These are phyloP conservation scores for Tetropium fuscum DNA, from an alignment of 2,888 invertebrate species.

Conservation along the genomic window DNA sequence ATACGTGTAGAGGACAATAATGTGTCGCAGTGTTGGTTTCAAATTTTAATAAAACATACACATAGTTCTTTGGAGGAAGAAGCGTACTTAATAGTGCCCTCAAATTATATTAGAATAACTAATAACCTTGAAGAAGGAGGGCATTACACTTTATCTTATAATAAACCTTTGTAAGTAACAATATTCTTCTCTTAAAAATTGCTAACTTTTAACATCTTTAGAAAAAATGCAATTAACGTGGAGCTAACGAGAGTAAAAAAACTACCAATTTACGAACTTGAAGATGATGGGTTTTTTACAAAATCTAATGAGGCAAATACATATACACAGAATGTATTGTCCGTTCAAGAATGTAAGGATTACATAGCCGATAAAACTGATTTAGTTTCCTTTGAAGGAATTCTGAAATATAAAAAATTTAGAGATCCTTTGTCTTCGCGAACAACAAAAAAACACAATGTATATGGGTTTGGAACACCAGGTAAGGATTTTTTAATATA, in stretches of 20 bases:
- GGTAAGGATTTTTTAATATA: no score
- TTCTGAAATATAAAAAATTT: slow-evolving; percentile 36
- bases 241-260: slow-evolving; percentile 18
- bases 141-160: slow-evolving; percentile 18
- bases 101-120: slow-evolving; percentile 7
- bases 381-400: slow-evolving; percentile 38
- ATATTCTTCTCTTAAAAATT: background rate
- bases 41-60: slow-evolving; percentile 9
- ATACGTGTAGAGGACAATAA: slow-evolving; percentile 16
- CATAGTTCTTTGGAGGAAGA: background rate
- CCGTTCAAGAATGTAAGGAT: slow-evolving; percentile 29
- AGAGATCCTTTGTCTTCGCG: slow-evolving; percentile 32
- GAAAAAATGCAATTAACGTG: slow-evolving; percentile 11
- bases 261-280: slow-evolving; percentile 6
- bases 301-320: background rate
- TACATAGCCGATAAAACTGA: slow-evolving; percentile 18
- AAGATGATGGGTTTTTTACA: slow-evolving; percentile 7
- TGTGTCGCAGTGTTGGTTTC: slow-evolving; percentile 20
- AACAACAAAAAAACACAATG: slow-evolving; percentile 6
- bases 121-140: slow-evolving; percentile 10
- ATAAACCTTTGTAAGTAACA: slow-evolving; percentile 23
- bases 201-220: slow-evolving; percentile 10
- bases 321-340: slow-evolving; percentile 4
- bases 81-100: slow-evolving; percentile 24
- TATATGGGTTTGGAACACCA: slow-evolving; percentile 44